These are phyloP conservation scores for Corvus cornix DNA, from an alignment of 2,113 vertebrate species.

Conservation along the genomic window DNA sequence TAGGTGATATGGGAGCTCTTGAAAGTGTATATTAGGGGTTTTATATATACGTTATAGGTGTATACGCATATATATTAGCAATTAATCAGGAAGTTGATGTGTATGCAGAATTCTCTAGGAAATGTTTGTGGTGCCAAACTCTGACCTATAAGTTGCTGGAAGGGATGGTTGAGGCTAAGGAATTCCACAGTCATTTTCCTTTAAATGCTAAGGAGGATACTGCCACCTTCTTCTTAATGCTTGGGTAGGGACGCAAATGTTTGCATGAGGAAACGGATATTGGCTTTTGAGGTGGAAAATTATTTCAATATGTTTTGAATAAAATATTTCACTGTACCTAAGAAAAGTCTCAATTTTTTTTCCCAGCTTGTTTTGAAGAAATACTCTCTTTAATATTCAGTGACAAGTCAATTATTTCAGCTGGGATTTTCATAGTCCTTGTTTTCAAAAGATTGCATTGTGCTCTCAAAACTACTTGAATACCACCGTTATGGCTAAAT, in stretches of 20 bases:
- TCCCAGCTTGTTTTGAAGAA: neutral
- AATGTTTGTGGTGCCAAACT: neutral
- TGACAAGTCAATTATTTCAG: conserved; percentile 15
- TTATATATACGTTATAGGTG: neutral
- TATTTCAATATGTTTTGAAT: neutral
- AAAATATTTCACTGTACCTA: neutral
- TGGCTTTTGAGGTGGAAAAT: conserved; percentile 7
- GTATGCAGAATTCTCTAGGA: neutral
- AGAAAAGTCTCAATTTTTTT: neutral
- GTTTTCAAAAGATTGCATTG: neutral
- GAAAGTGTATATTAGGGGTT: neutral
- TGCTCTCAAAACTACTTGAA: neutral
- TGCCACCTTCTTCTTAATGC: neutral
- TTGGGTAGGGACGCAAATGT: neutral
- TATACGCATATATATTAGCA: neutral
- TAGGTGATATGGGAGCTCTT: neutral
- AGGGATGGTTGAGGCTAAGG: neutral
- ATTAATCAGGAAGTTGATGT: neutral
- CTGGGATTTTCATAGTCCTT: neutral
- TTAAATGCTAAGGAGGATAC: neutral
- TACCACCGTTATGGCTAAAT: neutral
- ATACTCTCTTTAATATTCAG: neutral
- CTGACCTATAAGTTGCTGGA: neutral
- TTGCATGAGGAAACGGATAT: neutral
- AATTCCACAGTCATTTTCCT: neutral